Conservation (phyloP, 2,113 vertebrate genomes). For the Myrmecophaga tridactyla region DNA sequence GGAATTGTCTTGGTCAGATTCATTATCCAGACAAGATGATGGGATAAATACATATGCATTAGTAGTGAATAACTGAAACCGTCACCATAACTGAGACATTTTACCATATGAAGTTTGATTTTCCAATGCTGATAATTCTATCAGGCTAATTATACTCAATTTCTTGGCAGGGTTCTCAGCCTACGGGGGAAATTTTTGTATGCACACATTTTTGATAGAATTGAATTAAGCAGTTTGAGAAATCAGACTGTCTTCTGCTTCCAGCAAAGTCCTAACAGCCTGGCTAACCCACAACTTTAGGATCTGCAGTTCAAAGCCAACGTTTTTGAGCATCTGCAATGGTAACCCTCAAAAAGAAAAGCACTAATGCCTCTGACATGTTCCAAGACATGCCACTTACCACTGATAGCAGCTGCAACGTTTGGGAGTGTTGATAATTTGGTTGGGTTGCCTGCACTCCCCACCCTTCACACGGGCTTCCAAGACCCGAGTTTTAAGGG, state of each 20-base stretch:
- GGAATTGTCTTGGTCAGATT: neutral
- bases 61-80: neutral
- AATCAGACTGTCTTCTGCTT: neutral
- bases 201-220: neutral
- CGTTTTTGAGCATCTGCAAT: rapidly evolving
- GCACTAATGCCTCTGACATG: rapidly evolving
- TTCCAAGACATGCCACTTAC: neutral
- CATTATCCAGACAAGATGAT: neutral
- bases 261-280: neutral
- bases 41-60: neutral
- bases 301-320: neutral
- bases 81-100: neutral
- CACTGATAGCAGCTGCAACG: rapidly evolving
- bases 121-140: slow-evolving; percentile 21
- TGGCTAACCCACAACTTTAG: rapidly evolving
- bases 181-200: neutral
- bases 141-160: neutral
- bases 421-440: rapidly evolving
- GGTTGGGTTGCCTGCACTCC: neutral
- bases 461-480: neutral
- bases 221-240: neutral
- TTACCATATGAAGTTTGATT: neutral
- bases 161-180: slow-evolving; percentile 35
- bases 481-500: rapidly evolving
- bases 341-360: neutral